Evolutionary conservation across 2,113 vertebrate species (phyloP), one percentile per base, ranked within the genome.

Genomic region (Tachycineta bicolor): DNA sequence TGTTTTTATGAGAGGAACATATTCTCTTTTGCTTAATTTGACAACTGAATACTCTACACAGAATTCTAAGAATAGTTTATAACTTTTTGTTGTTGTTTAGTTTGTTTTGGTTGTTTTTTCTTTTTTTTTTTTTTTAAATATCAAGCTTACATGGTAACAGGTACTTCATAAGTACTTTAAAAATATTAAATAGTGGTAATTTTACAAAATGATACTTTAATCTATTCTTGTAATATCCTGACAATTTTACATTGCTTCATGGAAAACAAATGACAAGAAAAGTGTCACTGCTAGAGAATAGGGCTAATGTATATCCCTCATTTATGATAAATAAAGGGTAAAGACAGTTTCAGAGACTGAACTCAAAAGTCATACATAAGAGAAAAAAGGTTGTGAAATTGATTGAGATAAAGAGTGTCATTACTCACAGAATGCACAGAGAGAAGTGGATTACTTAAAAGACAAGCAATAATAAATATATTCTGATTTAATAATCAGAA

Each of bases 331-430:
- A 80, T 62, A 92, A 70, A 46, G 3, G 9, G 8, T 52, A n/a
- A 87, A 89, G 37, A 60, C 37, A 21, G 39, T 77, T 80, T 55
- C 71, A 92, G 34, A 59, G 43, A 71, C 33, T 69, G 41, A 94
- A 64, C 59, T 92, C 28, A 41, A 31, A 91, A 94, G 25, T 70
- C 37, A 37, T 50, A 50, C 14, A 49, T 58, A 82, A 90, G 22
- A 83, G 47, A 84, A 90, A 83, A 75, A 56, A 81, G 24, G 14
- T 81, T 95, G 95, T 31, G 55, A 56, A 83, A 94, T 37, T 94
- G 80, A 73, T 37, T 12, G 14, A 74, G 62, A 91, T 89, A 78
- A 83, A 87, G 79, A 25, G 34, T 82, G 37, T 11, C 20, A 83
- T 89, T 93, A 71, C 26, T 78, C 49, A 71, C 26, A 81, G 25